Conservation (phyloP, 2,888 invertebrate genomes). For the Netelia inedita region DNA sequence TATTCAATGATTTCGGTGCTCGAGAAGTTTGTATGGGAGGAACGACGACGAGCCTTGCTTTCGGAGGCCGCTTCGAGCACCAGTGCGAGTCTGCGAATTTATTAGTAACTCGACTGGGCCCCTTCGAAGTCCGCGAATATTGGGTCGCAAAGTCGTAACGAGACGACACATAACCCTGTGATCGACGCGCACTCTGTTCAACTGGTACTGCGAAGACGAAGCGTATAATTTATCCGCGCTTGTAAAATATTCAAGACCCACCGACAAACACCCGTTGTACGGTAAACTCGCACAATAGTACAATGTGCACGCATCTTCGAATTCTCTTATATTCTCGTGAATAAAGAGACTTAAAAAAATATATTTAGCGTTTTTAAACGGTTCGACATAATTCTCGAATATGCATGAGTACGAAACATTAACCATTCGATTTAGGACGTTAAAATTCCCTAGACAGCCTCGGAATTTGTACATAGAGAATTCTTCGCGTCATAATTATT, state of each 20-base stretch:
- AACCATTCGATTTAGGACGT: no score
- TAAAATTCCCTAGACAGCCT: no score
- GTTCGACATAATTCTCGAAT: no score
- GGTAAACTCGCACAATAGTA: background rate
- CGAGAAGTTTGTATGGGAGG: background rate
- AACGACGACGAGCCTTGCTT: background rate
- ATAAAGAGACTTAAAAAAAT: no score
- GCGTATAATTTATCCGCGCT: conserved; percentile 54
- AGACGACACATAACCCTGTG: background rate
- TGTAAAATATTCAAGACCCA: conserved; percentile 55
- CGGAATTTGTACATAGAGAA: no score
- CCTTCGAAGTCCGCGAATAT: conserved; percentile 10
- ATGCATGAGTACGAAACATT: no score
- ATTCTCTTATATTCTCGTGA: no score
- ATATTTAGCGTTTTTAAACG: no score
- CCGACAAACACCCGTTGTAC: conserved; percentile 7
- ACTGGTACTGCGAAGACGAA: background rate
- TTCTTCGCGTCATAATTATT: no score
- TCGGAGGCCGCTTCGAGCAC: background rate
- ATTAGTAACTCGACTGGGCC: background rate
- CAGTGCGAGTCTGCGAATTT: background rate
- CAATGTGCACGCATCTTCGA: no score
- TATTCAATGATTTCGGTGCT: background rate
- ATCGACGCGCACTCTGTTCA: background rate
- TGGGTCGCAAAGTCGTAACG: background rate